These are phyloP conservation scores for Oryzias melastigma DNA, from an alignment of 2,113 vertebrate genomes.

Conservation along the genomic window DNA sequence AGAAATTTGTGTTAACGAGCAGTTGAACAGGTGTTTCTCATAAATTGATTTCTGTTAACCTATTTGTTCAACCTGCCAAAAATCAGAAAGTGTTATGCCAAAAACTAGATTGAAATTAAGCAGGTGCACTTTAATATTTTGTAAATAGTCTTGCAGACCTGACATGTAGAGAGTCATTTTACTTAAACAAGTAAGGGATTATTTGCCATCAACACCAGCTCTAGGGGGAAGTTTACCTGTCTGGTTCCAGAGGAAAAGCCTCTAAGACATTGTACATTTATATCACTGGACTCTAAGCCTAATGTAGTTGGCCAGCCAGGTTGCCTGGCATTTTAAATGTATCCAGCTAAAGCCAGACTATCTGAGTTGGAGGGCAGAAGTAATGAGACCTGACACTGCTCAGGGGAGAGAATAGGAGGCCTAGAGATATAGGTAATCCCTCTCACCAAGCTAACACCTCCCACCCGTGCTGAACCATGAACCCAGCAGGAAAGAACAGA, in stretches of 20 bases:
- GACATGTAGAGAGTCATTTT: constrained; percentile 42
- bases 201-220: constrained; percentile 55
- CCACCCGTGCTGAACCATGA: constrained; percentile 48
- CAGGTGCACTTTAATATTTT: too few relatives aligned
- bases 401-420: constrained; percentile 53
- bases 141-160: background rate
- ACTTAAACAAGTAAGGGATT: constrained; percentile 64
- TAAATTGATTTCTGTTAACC: too few relatives aligned
- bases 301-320: constrained; percentile 40
- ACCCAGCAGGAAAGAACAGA: constrained; percentile 27
- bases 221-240: constrained; percentile 59
- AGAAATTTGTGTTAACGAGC: too few relatives aligned
- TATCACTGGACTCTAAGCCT: constrained; percentile 60
- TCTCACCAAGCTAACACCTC: constrained; percentile 61
- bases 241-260: constrained; percentile 48
- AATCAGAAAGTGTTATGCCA: too few relatives aligned
- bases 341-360: constrained; percentile 61
- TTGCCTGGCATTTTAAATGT: constrained; percentile 63
- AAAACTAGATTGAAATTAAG: too few relatives aligned
- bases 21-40: too few relatives aligned
- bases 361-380: constrained; percentile 51
- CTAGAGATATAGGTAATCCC: constrained; percentile 70
- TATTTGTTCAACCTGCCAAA: too few relatives aligned
- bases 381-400: constrained; percentile 70
- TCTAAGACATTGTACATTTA: constrained; percentile 38